Conservation (phyloP, 2,113 vertebrate genomes). For the Rousettus leschenaultii region DNA sequence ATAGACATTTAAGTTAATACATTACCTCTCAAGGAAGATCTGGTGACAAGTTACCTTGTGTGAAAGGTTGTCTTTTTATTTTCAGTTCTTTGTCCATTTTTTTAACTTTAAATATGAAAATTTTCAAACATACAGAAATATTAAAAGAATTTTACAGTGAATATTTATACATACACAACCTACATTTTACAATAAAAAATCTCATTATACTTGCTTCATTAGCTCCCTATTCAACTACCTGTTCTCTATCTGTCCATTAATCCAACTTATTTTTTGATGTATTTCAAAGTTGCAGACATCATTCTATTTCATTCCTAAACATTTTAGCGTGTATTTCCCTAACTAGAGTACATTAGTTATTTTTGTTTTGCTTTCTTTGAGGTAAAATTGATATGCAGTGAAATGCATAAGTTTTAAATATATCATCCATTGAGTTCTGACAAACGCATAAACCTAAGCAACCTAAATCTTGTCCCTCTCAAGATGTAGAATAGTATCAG, state of each 20-base stretch:
- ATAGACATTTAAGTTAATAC: background rate
- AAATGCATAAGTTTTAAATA: background rate
- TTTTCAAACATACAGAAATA: background rate
- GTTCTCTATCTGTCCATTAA: background rate
- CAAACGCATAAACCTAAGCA: background rate
- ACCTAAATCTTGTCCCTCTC: background rate
- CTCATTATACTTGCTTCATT: background rate
- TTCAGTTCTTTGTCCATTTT: background rate
- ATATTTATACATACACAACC: background rate
- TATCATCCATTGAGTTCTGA: background rate
- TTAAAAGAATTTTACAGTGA: background rate
- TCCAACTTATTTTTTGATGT: background rate
- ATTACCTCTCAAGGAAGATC: background rate
- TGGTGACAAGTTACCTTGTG: background rate
- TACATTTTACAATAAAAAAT: background rate
- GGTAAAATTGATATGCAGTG: background rate
- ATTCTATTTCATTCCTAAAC: background rate
- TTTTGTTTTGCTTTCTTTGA: background rate
- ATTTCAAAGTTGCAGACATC: background rate
- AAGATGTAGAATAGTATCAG: background rate
- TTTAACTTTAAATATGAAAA: background rate
- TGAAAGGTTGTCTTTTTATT: background rate
- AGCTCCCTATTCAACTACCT: background rate
- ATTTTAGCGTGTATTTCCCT: background rate
- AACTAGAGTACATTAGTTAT: background rate